Base-by-base conservation (phyloP, 2,888 invertebrate genomes). In the Mamestra brassicae region DNA sequence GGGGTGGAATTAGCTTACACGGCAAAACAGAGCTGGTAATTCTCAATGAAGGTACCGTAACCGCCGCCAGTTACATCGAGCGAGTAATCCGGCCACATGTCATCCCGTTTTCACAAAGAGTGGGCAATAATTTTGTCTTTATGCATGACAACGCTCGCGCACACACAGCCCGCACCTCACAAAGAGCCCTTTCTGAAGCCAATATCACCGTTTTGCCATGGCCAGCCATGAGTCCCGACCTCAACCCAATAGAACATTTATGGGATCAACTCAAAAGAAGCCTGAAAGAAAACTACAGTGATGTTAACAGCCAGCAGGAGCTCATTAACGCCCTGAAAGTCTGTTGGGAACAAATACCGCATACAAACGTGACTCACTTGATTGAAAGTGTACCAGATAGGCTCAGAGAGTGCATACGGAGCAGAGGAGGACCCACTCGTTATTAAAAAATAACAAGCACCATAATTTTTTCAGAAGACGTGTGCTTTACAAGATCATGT, bases 41-140 rank as follows among this genome's bases (percentile, higher is more conserved):
- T 4, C 4, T 15, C 6, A 8, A 45, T 10, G n/a, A n/a, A n/a
- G n/a, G n/a, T n/a, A n/a, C n/a, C n/a, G n/a, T n/a, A n/a, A n/a
- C n/a, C n/a, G n/a, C n/a, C n/a, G 6, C 26, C 15, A 55, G 42
- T 15, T 45, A 67, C 55, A 4, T 55, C 15, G 26, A 57, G 26
- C 15, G 42, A 6, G 66, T 67, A 11, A 55, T 67, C 6, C 55
- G 10, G 42, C 42, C 42, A 26, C 66, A 55, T 38, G 38, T 55
- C 42, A 55, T 66, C n/a, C 10, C 45, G 45, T 67, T 45, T 58
- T 66, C 66, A 45, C 26, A 66, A 45, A 42, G 26, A 57, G 26
- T 58, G 17, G 45, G 36, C 5, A 6, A 11, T n/a, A 1, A 1
- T 6, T 58, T 68, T 58, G 8, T 68, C 7, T 58, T 47, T 6